phyloP scores from a whole-genome alignment of 2,888 invertebrate species.

The Drosophila mimetica region DNA sequence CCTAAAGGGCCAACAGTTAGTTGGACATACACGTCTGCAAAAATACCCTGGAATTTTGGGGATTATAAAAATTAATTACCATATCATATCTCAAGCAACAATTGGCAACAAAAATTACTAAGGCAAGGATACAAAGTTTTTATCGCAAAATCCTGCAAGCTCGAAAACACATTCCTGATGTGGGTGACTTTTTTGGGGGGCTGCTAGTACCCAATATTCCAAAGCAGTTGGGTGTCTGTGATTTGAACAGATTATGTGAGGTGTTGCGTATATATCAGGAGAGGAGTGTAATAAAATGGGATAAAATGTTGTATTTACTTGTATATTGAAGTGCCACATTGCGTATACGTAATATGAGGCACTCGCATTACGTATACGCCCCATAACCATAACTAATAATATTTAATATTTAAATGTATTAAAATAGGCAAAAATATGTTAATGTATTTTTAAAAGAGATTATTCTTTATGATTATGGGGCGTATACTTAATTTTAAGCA shows the following conservation, averaged over 20 bases:
- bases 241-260: neutral
- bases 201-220: neutral
- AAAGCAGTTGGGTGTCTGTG: no score
- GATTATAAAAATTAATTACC: no score
- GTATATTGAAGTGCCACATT: neutral
- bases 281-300: no score
- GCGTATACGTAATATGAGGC: neutral
- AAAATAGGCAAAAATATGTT: no score
- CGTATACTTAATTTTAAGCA: no score
- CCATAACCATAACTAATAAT: neutral
- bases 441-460: no score
- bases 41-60: slow-evolving; percentile 19
- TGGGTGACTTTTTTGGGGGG: neutral
- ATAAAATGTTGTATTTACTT: no score
- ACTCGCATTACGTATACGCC: neutral
- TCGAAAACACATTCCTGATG: neutral
- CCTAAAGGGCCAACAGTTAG: neutral
- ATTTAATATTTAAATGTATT: no score
- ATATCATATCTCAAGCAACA: no score
- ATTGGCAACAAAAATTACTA: neutral
- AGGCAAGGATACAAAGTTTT: neutral
- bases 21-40: neutral
- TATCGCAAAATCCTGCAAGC: no score
- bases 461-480: no score
- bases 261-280: no score